Percentiles rank a stretch among this genome's conserved stretches.
These are phyloP conservation scores for Simalia tracyae DNA, from an alignment of 2,797 vertebrate genomes.

Conservation along the genomic window DNA sequence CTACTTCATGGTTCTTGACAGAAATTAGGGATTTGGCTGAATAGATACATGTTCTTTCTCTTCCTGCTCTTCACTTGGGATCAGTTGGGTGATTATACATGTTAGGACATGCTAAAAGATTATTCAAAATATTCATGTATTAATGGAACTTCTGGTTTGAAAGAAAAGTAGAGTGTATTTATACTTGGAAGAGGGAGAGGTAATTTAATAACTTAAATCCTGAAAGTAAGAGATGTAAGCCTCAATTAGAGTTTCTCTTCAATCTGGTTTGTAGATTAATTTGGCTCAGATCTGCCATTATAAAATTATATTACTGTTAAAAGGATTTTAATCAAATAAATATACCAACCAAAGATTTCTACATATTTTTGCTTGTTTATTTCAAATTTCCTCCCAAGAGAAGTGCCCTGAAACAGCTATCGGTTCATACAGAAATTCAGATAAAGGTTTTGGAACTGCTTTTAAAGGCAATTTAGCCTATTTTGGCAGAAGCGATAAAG, in stretches of 20 bases:
- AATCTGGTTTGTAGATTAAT: slow-evolving; percentile 75
- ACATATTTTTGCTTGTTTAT: slow-evolving; percentile 44
- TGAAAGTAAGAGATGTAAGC: slow-evolving; percentile 59
- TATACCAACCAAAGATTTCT: slow-evolving; percentile 42
- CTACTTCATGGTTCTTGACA: slow-evolving; percentile 42
- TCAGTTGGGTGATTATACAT: background rate
- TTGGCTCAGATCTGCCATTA: slow-evolving; percentile 59
- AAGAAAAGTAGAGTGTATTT: slow-evolving; percentile 17
- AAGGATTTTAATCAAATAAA: slow-evolving; percentile 69
- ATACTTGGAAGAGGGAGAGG: background rate
- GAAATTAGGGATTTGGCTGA: slow-evolving; percentile 37
- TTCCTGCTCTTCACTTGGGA: slow-evolving; percentile 1
- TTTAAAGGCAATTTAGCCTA: slow-evolving; percentile 43
- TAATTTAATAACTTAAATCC: slow-evolving; percentile 51
- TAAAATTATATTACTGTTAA: slow-evolving; percentile 60
- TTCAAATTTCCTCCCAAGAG: slow-evolving; percentile 31
- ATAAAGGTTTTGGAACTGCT: slow-evolving; percentile 20
- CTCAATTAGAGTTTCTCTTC: slow-evolving; percentile 58
- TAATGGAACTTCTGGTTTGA: slow-evolving; percentile 28
- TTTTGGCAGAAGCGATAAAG: background rate
- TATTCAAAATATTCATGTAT: slow-evolving; percentile 3
- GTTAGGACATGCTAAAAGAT: slow-evolving; percentile 32
- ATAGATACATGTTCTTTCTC: slow-evolving; percentile 8
- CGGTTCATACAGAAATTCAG: slow-evolving; percentile 13
- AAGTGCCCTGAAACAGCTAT: background rate